These are phyloP conservation scores for Apoda limacodes DNA, from an alignment of 2,888 invertebrate species.

Conservation along the genomic window DNA sequence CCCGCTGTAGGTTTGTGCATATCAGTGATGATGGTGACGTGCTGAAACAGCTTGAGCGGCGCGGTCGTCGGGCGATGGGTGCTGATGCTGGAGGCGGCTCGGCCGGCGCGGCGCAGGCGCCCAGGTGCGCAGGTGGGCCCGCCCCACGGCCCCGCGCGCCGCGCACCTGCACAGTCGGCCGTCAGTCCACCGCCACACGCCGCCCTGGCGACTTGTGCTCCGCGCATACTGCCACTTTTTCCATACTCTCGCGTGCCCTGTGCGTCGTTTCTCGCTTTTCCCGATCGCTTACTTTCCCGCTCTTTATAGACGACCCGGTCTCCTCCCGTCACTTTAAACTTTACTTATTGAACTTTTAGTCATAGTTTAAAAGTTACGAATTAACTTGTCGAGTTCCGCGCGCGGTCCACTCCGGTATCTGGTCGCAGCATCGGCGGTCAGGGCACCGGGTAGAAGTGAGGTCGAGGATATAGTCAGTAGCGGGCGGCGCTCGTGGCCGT, in stretches of 20 bases:
- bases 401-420: constrained; percentile 25
- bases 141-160: constrained; percentile 57
- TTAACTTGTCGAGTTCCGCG: not conserved
- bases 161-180: constrained; percentile 55
- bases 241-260: constrained; percentile 65
- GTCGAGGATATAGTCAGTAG: constrained; percentile 28
- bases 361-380: constrained; percentile 36
- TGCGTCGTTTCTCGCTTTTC: constrained; percentile 61
- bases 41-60: constrained; percentile 16
- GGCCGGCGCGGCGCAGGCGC: constrained; percentile 61
- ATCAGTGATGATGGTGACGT: too few species aligned
- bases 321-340: constrained; percentile 28
- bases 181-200: constrained; percentile 40
- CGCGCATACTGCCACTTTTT: constrained; percentile 65
- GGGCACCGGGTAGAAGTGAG: constrained; percentile 13
- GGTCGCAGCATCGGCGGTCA: constrained; percentile 5
- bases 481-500: constrained; percentile 54
- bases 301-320: constrained; percentile 42
- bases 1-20: too few species aligned
- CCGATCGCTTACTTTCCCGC: constrained; percentile 59
- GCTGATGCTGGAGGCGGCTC: constrained; percentile 36
- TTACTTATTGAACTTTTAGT: constrained; percentile 17
- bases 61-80: constrained; percentile 26
- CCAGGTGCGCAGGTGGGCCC: constrained; percentile 67
- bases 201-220: constrained; percentile 61